These are phyloP conservation scores for Tortricodes alternella DNA, from an alignment of 2,888 invertebrate genomes.

Conservation along the genomic window DNA sequence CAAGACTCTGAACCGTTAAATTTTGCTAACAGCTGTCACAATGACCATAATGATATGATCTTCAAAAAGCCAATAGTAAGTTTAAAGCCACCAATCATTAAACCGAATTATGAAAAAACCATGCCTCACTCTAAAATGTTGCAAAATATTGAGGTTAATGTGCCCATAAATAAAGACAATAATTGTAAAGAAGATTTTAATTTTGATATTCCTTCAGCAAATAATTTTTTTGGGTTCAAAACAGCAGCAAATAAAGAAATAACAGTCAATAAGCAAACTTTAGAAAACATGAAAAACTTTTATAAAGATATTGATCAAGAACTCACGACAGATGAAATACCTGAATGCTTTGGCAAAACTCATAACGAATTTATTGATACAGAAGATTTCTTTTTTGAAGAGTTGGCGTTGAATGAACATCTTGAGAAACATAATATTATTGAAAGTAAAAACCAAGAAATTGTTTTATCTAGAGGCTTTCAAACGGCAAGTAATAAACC, in stretches of 20 bases:
- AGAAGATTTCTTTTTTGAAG: constrained; percentile 15
- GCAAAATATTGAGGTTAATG: background rate
- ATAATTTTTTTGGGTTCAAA: constrained; percentile 41
- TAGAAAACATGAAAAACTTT: constrained; percentile 34
- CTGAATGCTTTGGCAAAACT: background rate
- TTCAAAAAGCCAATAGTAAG: background rate
- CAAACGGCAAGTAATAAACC: constrained; percentile 62
- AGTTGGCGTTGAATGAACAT: constrained; percentile 10
- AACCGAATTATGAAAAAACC: background rate
- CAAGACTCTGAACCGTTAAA: no score
- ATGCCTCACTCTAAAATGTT: background rate
- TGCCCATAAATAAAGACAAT: background rate
- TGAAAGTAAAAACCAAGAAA: background rate
- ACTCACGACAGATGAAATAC: background rate
- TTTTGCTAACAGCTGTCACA: background rate
- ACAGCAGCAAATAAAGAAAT: constrained; percentile 52
- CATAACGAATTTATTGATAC: constrained; percentile 5
- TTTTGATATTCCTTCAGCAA: background rate
- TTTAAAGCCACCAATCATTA: background rate
- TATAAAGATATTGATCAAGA: constrained; percentile 8
- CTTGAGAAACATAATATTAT: background rate
- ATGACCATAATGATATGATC: background rate
- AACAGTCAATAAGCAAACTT: constrained; percentile 39
- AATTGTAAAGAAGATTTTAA: background rate
- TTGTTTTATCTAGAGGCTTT: constrained; percentile 46